Conservation (phyloP, 1,140 invertebrate species). For the Drosophila burlai region DNA sequence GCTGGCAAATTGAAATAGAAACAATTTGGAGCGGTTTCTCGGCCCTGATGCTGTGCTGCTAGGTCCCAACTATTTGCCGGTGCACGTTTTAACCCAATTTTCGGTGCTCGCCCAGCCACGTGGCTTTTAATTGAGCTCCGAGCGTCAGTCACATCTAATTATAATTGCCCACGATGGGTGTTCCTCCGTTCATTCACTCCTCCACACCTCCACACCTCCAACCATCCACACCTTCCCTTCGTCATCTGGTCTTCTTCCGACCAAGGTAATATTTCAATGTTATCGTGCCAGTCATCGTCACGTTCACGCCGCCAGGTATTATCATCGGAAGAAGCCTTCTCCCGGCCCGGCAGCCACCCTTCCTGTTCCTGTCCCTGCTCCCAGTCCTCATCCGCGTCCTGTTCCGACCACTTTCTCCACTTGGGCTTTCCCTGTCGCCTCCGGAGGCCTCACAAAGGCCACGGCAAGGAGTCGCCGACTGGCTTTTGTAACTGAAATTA, state of each 20-base stretch:
- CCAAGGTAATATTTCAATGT: constrained; percentile 64
- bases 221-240: background rate
- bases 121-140: constrained; percentile 70
- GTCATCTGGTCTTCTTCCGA: background rate
- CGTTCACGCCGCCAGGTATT: constrained; percentile 67
- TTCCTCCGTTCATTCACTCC: constrained; percentile 4
- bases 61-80: constrained; percentile 16
- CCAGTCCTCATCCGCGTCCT: background rate
- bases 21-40: constrained; percentile 67
- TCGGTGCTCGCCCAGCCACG: constrained; percentile 57
- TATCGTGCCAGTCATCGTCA: constrained; percentile 72
- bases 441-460: constrained; percentile 20
- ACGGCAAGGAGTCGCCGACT: constrained; percentile 16
- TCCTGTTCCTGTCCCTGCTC: background rate
- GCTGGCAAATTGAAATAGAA: constrained; percentile 72
- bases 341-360: background rate
- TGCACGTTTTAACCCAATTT: constrained; percentile 78
- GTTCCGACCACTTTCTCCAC: constrained; percentile 15
- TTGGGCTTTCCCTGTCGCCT: constrained; percentile 14
- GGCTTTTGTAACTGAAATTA: constrained; percentile 61
- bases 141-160: constrained; percentile 73
- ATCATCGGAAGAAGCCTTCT: constrained; percentile 51
- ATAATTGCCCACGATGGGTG: constrained; percentile 60
- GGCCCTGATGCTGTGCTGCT: constrained; percentile 1
- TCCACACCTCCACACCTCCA: background rate